These are phyloP conservation scores for Sebastiscus albofasciatus DNA, from an alignment of 2,797 vertebrate genomes.

Conservation along the genomic window DNA sequence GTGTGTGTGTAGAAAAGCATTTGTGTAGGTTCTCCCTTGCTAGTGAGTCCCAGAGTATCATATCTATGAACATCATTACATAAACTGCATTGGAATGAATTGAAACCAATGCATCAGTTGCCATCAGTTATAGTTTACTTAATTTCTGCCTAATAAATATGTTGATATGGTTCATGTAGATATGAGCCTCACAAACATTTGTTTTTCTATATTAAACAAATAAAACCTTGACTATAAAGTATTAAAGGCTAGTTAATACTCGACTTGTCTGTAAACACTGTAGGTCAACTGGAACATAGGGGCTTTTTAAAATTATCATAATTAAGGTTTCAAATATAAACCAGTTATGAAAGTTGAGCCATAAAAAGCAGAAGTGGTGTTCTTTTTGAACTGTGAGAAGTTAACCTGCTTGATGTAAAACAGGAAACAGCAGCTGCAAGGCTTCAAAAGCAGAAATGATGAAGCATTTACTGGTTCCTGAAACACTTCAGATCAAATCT, in stretches of 20 bases:
- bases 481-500: too few relatives aligned
- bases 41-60: not conserved
- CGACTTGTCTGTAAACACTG: not conserved
- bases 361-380: constrained; percentile 38
- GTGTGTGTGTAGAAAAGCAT: not conserved
- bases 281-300: not conserved
- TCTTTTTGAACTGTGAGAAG: not conserved
- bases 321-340: not conserved
- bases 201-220: not conserved
- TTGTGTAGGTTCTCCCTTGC: not conserved
- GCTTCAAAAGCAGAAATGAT: constrained; percentile 40
- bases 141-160: not conserved
- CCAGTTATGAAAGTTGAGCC: not conserved
- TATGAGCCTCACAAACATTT: not conserved
- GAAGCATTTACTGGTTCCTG: not conserved
- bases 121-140: not conserved
- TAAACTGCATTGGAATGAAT: not conserved
- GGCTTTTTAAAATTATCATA: not conserved
- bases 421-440: constrained; percentile 19
- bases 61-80: not conserved
- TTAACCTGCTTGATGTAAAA: constrained; percentile 12
- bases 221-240: not conserved
- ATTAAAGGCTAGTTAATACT: not conserved
- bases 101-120: not conserved
- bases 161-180: not conserved